Base-by-base conservation (phyloP, 2,888 invertebrate genomes). In the Ornithoptera alexandrae region DNA sequence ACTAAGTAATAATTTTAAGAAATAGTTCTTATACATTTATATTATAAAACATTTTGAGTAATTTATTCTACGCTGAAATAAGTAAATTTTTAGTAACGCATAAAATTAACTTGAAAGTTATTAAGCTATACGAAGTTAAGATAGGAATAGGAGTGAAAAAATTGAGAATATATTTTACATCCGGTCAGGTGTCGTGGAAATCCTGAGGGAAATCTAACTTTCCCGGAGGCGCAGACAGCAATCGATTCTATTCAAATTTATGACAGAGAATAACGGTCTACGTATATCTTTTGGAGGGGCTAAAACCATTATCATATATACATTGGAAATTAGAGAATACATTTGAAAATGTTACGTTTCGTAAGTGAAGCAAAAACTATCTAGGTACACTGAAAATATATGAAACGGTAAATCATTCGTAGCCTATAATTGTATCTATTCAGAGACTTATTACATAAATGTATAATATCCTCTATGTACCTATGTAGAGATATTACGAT, bases 161-260 rank as follows among this genome's bases (percentile, higher is more conserved):
- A 88, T 82, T 79, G 82, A 76, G 85, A 88, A 90, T 90, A 91
- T 92, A 91, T 92, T 90, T 90, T 90, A 90, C 88, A 89, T 88
- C 88, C 87, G 92, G 91, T 92, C 92, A 92, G 92, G 92, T 92
- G 92, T 90, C 92, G 87, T 84, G 86, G 85, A 82, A 83, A 86
- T 88, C 92, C 88, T 89, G 79, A 76, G 92, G 92, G 92, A 92
- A 92, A 92, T 92, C 91, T 92, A 91, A 92, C 92, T 92, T 90
- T 88, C 89, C 92, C 88, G 85, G 89, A 87, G 90, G 92, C 91
- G 89, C 88, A 90, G 92, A 92, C 92, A 92, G 88, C 90, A 88
- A 92, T 92, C 92, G 92, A 92, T 92, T 92, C 92, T 90, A 92
- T 92, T 92, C 92, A 92, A 92, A 92, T 92, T 92, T 92, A 92